Conservation (phyloP, 2,888 invertebrate genomes). For the Dolomedes plantarius region DNA sequence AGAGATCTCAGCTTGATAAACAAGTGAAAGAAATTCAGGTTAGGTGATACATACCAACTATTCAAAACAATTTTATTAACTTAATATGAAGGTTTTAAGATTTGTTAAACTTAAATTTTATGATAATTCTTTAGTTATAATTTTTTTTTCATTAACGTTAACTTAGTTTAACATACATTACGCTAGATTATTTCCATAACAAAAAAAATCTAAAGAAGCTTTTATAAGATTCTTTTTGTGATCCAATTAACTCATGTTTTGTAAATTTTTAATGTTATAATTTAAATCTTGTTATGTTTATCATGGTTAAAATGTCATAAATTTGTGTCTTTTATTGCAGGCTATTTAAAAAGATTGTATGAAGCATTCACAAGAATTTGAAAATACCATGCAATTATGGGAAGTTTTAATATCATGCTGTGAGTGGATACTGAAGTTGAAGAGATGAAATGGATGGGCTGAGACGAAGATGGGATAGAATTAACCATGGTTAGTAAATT, state of each 20-base stretch:
- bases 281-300: not conserved
- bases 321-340: conserved; percentile 77
- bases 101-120: too few relatives aligned
- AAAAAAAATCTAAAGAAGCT: too few relatives aligned
- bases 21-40: conserved; percentile 86
- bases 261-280: not conserved
- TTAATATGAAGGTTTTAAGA: too few relatives aligned
- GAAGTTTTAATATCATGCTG: conserved; percentile 91
- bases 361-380: conserved; percentile 95
- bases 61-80: too few relatives aligned
- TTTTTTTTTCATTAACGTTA: too few relatives aligned
- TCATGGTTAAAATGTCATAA: not conserved
- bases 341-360: conserved; percentile 93
- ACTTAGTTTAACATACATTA: too few relatives aligned
- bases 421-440: conserved; percentile 92
- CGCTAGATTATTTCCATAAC: too few relatives aligned
- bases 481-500: conserved; percentile 83
- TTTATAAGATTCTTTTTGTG: too few relatives aligned
- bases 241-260: too few relatives aligned
- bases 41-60: too few relatives aligned
- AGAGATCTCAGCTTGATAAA: conserved; percentile 89
- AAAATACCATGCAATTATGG: conserved; percentile 90
- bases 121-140: too few relatives aligned
- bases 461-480: conserved; percentile 91
- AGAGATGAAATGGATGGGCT: conserved; percentile 87